Conservation (phyloP, 2,797 vertebrate genomes). For the Rhabdomys pumilio region DNA sequence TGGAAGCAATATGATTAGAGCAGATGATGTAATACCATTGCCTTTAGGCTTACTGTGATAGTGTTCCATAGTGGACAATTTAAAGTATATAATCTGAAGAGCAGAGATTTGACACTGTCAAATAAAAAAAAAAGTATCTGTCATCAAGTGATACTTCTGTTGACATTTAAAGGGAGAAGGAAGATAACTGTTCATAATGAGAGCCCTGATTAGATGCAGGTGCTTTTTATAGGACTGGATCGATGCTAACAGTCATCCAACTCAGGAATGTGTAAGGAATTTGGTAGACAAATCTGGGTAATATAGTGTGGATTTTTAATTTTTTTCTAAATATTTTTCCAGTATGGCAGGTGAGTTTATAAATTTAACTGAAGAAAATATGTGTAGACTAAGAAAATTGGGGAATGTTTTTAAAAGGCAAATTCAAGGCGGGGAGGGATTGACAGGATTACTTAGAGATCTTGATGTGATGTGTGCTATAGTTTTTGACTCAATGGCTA, state of each 20-base stretch:
- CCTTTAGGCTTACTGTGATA: background rate
- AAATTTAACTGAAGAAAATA: background rate
- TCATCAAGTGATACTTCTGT: background rate
- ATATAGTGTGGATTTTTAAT: background rate
- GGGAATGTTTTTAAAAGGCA: background rate
- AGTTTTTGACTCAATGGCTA: too few species aligned
- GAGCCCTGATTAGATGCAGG: background rate
- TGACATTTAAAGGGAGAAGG: conserved; percentile 29
- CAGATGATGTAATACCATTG: background rate
- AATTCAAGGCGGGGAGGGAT: background rate
- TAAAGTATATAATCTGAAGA: background rate
- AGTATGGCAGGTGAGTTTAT: background rate
- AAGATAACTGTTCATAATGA: background rate
- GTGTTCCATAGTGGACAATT: background rate
- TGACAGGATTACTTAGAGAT: background rate
- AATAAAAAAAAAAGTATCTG: background rate
- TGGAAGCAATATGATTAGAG: background rate
- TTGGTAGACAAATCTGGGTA: background rate
- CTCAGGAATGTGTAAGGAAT: background rate
- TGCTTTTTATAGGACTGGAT: background rate
- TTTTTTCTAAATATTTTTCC: background rate
- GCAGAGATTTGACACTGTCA: background rate
- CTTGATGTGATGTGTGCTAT: background rate
- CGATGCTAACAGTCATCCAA: background rate
- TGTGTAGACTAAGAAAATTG: background rate